Evolutionary conservation across 1,140 invertebrate genomes (phyloP).

Genomic region (Antheraea pernyi): DNA sequence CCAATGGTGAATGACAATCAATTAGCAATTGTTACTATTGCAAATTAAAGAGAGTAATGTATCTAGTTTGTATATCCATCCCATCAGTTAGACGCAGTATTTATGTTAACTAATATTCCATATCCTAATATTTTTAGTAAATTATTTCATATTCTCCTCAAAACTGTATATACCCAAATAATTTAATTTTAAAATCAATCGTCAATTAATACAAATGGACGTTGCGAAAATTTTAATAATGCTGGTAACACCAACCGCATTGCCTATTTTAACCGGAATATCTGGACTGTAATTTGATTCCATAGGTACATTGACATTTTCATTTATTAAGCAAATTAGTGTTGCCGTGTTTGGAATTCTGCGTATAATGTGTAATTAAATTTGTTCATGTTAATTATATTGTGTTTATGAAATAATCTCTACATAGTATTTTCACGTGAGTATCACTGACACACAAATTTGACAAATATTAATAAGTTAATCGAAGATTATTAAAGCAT

Average conservation of each 20-base stretch:
- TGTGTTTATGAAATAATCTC: not conserved
- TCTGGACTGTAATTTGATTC: not conserved
- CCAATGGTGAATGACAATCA: no score
- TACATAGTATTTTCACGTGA: not conserved
- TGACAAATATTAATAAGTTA: no score
- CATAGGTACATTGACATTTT: not conserved
- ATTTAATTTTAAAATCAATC: not conserved
- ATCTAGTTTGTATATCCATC: no score
- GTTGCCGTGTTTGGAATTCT: not conserved
- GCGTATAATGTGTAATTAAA: not conserved
- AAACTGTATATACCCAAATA: not conserved
- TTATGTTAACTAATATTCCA: no score
- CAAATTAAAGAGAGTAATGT: no score
- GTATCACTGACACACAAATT: no score
- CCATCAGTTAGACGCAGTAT: no score
- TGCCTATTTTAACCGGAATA: not conserved
- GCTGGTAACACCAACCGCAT: not conserved
- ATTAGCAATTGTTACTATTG: no score
- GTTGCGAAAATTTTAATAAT: not conserved
- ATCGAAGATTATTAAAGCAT: no score
- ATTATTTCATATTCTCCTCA: no score
- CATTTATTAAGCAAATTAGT: not conserved
- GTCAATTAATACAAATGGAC: not conserved
- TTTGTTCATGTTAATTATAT: not conserved
- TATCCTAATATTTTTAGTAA: no score